These are phyloP conservation scores for Dione juno DNA, from an alignment of 2,888 invertebrate species.

Conservation along the genomic window DNA sequence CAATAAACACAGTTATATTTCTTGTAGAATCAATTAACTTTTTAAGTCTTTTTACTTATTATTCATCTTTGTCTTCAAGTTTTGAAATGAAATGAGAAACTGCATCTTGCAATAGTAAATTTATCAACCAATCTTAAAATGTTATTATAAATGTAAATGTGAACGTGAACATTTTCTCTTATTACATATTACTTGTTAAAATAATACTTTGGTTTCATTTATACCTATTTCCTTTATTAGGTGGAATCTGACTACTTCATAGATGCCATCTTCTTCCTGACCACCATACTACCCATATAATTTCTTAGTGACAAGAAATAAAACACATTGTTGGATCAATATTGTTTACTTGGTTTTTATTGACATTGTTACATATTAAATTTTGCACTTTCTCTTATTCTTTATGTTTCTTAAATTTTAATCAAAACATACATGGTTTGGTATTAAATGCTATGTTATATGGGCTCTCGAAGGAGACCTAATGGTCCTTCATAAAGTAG, in stretches of 20 bases:
- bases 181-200: constrained; percentile 28
- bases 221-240: constrained; percentile 53
- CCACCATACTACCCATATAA: constrained; percentile 57
- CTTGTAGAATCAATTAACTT: too few relatives aligned
- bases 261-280: constrained; percentile 56
- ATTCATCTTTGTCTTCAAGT: neutral
- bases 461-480: constrained; percentile 70
- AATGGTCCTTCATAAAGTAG: constrained; percentile 72
- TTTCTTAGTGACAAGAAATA: constrained; percentile 50
- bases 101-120: neutral
- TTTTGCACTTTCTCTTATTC: constrained; percentile 81
- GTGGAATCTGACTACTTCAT: constrained; percentile 65
- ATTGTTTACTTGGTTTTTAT: constrained; percentile 81
- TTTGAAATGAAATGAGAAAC: neutral
- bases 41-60: neutral
- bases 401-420: constrained; percentile 77
- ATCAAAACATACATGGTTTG: constrained; percentile 81
- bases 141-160: neutral
- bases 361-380: constrained; percentile 82
- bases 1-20: neutral
- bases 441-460: constrained; percentile 82
- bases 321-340: constrained; percentile 68
- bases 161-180: neutral
- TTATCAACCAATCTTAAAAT: neutral
- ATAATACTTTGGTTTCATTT: constrained; percentile 28